These are phyloP conservation scores for Potamilus streckersoni DNA, from an alignment of 1,140 invertebrate species.

Conservation along the genomic window DNA sequence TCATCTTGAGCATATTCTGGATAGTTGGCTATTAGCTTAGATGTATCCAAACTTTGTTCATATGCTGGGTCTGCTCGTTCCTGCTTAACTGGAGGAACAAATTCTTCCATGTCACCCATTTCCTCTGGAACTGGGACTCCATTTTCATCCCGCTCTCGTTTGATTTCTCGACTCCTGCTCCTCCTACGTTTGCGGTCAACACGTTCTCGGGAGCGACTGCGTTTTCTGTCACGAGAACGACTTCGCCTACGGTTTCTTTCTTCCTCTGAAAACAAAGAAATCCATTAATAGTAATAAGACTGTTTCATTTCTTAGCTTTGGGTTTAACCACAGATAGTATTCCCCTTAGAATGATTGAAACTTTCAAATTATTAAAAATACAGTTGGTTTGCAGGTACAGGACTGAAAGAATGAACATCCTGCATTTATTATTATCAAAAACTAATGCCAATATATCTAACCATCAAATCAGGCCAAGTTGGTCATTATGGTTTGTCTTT, in stretches of 20 bases:
- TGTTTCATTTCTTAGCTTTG: not conserved
- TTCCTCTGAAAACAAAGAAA: slow-evolving; percentile 14
- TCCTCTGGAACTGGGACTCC: not conserved
- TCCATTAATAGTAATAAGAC: not conserved
- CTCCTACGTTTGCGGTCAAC: slow-evolving; percentile 20
- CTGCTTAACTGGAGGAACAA: too few relatives aligned
- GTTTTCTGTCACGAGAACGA: slow-evolving; percentile 28
- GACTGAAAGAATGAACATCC: too few relatives aligned
- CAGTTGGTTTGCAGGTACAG: too few relatives aligned
- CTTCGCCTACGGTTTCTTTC: slow-evolving; percentile 8
- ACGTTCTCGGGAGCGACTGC: slow-evolving; percentile 16
- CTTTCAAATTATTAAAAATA: too few relatives aligned
- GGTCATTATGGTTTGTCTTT: too few relatives aligned
- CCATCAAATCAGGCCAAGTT: too few relatives aligned
- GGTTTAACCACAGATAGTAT: not conserved
- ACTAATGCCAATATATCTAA: too few relatives aligned
- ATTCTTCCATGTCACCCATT: too few relatives aligned
- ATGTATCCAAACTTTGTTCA: too few relatives aligned
- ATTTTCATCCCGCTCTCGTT: slow-evolving; percentile 14
- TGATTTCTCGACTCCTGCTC: slow-evolving; percentile 16
- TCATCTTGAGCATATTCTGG: not conserved
- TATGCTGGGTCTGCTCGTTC: too few relatives aligned
- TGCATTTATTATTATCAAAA: too few relatives aligned
- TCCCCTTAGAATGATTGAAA: not conserved
- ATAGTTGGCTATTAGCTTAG: not conserved